phyloP scores from a whole-genome alignment of 2,888 invertebrate species.

The Myopa testacea region DNA sequence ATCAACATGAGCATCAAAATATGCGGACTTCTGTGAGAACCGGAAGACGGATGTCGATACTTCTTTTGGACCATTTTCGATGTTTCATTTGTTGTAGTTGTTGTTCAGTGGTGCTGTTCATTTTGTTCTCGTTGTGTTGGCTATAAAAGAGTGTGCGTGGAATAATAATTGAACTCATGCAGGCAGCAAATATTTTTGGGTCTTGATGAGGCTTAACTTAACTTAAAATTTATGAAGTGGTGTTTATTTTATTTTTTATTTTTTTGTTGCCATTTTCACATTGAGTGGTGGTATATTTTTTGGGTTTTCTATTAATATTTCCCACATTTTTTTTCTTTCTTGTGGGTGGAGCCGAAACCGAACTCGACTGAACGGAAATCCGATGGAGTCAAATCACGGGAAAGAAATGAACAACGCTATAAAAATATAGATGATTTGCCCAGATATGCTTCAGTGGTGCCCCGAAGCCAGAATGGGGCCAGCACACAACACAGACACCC shows the following conservation, averaged over 20 bases:
- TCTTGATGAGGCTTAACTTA: slow-evolving; percentile 21
- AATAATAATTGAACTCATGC: slow-evolving; percentile 23
- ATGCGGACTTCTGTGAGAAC: not conserved
- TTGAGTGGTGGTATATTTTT: not conserved
- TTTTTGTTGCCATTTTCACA: too few species aligned
- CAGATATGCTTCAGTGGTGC: too few species aligned
- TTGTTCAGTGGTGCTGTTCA: not conserved
- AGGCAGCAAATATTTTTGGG: slow-evolving; percentile 20
- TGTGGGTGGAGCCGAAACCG: not conserved
- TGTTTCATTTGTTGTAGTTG: not conserved
- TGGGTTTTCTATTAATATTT: not conserved
- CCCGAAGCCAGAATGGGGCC: too few species aligned
- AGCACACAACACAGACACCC: too few species aligned
- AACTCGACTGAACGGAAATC: not conserved
- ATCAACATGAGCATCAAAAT: not conserved
- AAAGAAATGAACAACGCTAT: too few species aligned
- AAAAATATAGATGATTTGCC: too few species aligned
- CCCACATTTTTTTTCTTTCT: too few species aligned
- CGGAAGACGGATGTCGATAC: not conserved
- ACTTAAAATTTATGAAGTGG: slow-evolving; percentile 8
- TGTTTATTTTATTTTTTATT: too few species aligned
- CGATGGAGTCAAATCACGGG: not conserved
- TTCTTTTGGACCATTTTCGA: not conserved
- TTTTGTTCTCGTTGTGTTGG: not conserved
- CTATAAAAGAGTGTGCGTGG: slow-evolving; percentile 17